Percentiles rank a stretch among this genome's conserved stretches.
phyloP scores from a whole-genome alignment of 2,888 invertebrate genomes.

The Aromia moschata region DNA sequence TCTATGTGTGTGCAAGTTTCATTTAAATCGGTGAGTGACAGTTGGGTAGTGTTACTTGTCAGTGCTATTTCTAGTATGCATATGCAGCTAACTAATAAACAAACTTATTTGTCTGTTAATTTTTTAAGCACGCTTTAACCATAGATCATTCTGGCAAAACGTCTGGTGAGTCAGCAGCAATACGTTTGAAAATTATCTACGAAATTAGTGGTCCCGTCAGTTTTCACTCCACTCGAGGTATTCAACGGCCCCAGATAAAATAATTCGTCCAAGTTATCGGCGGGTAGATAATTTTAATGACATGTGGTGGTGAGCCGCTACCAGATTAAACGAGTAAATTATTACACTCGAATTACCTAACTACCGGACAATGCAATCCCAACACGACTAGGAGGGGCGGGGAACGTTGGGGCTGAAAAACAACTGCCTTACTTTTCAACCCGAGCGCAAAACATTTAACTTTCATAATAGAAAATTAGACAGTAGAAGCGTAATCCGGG shows the following conservation, averaged over 20 bases:
- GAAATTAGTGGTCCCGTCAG: neutral
- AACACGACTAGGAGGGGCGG: conserved; percentile 12
- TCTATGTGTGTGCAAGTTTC: too few species aligned
- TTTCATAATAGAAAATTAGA: conserved; percentile 8
- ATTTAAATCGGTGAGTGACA: too few species aligned
- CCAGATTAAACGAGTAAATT: conserved; percentile 37
- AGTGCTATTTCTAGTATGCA: too few species aligned
- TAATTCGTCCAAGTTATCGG: conserved; percentile 13
- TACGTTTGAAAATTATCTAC: neutral
- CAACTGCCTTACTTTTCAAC: conserved; percentile 21
- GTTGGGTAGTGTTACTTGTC: too few species aligned
- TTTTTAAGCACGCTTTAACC: too few species aligned
- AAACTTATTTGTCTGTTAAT: too few species aligned
- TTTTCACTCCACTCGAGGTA: neutral
- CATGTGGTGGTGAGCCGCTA: conserved; percentile 25
- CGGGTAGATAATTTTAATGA: conserved; percentile 30
- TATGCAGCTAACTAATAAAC: too few species aligned
- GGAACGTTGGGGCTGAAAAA: conserved; percentile 5
- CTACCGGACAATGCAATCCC: conserved; percentile 17
- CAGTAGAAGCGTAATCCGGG: conserved; percentile 22
- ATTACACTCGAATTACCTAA: conserved; percentile 30
- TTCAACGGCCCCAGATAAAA: neutral
- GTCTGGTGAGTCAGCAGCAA: too few species aligned
- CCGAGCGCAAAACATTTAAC: neutral
- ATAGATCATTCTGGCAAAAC: too few species aligned